Evolutionary conservation across 1,140 invertebrate genomes (phyloP).

Genomic region (Drosophila busckii): DNA sequence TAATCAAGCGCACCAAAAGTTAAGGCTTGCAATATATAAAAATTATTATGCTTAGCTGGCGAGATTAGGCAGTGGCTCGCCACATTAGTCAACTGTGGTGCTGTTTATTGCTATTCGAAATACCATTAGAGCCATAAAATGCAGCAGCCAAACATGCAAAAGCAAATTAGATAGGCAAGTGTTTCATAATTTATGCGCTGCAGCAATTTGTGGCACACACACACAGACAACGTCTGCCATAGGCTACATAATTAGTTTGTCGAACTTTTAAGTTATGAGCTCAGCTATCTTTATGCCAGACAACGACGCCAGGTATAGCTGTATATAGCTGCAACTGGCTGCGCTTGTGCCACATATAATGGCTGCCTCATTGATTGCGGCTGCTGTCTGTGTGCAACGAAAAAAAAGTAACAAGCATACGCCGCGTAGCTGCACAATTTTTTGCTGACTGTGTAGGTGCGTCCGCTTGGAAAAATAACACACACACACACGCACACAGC

Average conservation of each 20-base stretch:
- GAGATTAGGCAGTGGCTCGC: no score
- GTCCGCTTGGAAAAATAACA: conserved; percentile 58
- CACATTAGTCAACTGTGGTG: no score
- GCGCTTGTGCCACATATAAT: conserved; percentile 8
- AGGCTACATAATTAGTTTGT: conserved; percentile 77
- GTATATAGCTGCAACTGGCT: background rate
- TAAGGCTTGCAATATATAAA: no score
- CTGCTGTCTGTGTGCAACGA: conserved; percentile 15
- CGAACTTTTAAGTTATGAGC: conserved; percentile 74
- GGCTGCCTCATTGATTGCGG: conserved; percentile 36
- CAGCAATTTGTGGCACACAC: conserved; percentile 27
- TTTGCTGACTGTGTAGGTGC: conserved; percentile 66
- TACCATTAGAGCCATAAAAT: conserved; percentile 62
- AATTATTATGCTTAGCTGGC: no score
- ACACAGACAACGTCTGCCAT: conserved; percentile 28
- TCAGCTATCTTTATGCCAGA: conserved; percentile 68
- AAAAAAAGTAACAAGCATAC: conserved; percentile 33
- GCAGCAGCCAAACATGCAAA: background rate
- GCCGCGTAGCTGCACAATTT: conserved; percentile 45
- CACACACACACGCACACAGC: conserved; percentile 35
- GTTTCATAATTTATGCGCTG: conserved; percentile 64
- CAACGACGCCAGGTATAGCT: conserved; percentile 16
- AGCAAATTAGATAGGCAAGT: conserved; percentile 1
- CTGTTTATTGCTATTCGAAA: conserved; percentile 64
- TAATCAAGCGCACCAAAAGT: no score